Conservation (phyloP, 2,888 invertebrate genomes). For the Drosophila pseudotalamancana region DNA sequence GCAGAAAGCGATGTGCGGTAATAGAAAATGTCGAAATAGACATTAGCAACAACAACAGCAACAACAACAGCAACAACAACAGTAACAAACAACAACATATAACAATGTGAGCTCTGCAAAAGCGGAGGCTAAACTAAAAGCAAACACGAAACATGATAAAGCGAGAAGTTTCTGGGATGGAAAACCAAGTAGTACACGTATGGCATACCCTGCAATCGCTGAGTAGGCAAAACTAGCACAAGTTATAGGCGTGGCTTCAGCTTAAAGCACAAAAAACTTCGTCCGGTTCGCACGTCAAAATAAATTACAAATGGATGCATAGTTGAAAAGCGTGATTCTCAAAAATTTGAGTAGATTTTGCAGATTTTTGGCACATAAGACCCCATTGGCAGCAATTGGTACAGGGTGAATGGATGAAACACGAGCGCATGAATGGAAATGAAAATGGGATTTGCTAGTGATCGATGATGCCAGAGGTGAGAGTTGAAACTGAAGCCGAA, state of each 20-base stretch:
- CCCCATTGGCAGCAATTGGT: not conserved
- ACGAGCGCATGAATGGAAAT: conserved; percentile 50
- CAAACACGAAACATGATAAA: conserved; percentile 47
- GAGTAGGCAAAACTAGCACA: not conserved
- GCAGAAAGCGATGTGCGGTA: conserved; percentile 68
- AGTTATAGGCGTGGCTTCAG: too few species aligned
- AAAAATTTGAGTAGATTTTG: too few species aligned
- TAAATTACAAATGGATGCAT: not conserved
- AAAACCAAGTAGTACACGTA: not conserved
- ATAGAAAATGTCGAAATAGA: conserved; percentile 76
- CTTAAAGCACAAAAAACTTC: too few species aligned
- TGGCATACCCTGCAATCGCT: conserved; percentile 22
- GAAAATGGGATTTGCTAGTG: conserved; percentile 50
- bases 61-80: conserved; percentile 17
- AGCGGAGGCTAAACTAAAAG: conserved; percentile 35
- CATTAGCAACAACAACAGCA: conserved; percentile 34
- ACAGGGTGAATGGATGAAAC: conserved; percentile 35
- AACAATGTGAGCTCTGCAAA: conserved; percentile 17
- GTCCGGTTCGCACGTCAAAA: too few species aligned
- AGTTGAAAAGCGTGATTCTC: too few species aligned
- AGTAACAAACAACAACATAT: conserved; percentile 8
- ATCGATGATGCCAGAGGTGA: conserved; percentile 68
- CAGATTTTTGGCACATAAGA: too few species aligned
- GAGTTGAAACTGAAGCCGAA: conserved; percentile 32
- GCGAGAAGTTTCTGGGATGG: conserved; percentile 22